Conservation (phyloP, 2,888 invertebrate species). For the Cephus pulcher region DNA sequence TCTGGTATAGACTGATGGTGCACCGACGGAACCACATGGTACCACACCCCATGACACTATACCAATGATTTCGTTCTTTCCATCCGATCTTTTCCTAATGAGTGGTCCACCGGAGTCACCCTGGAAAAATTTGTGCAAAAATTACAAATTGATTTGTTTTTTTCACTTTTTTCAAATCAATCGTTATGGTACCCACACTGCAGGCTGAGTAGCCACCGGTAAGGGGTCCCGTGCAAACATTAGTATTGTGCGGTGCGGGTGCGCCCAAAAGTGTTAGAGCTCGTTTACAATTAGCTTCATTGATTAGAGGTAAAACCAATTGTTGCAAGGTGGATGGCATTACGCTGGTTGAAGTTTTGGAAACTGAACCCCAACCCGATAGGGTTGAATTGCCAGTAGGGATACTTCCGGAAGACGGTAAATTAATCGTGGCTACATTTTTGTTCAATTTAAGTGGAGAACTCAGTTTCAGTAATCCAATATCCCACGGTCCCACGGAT, state of each 20-base stretch:
- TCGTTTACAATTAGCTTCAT: constrained; percentile 27
- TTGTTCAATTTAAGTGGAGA: constrained; percentile 69
- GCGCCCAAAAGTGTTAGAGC: not conserved
- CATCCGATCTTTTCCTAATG: constrained; percentile 67
- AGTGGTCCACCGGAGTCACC: constrained; percentile 71
- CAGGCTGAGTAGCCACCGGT: constrained; percentile 39
- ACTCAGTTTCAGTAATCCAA: constrained; percentile 74
- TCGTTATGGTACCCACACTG: constrained; percentile 34
- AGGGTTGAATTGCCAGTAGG: constrained; percentile 69
- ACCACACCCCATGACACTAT: constrained; percentile 69
- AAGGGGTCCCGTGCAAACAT: constrained; percentile 40
- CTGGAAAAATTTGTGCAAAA: constrained; percentile 45
- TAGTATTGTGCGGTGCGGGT: constrained; percentile 28
- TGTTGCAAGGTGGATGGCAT: constrained; percentile 53
- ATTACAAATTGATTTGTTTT: not conserved
- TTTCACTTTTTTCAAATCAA: not conserved
- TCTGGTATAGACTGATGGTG: constrained; percentile 65
- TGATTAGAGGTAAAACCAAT: constrained; percentile 43
- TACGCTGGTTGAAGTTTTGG: constrained; percentile 31
- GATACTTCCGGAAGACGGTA: constrained; percentile 70
- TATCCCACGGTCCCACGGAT: constrained; percentile 72
- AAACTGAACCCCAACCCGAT: constrained; percentile 73
- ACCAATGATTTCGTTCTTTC: constrained; percentile 76
- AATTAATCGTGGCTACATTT: constrained; percentile 70
- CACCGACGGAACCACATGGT: constrained; percentile 65